Percentiles rank a stretch among this genome's conserved stretches.
Evolutionary conservation across 1,140 invertebrate species (phyloP).

Genomic region (Tetragnatha versicolor): DNA sequence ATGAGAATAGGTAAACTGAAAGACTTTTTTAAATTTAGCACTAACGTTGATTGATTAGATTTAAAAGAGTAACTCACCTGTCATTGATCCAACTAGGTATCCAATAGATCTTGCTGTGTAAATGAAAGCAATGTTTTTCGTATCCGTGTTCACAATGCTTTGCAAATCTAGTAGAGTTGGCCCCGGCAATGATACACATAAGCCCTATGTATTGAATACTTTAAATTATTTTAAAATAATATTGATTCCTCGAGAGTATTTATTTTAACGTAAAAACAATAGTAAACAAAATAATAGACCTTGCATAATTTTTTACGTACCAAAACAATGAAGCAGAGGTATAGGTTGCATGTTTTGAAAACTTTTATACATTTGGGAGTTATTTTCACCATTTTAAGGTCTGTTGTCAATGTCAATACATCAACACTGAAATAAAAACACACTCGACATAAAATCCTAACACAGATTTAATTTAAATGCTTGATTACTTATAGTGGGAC

Average conservation of each 20-base stretch:
- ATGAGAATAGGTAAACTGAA: background rate
- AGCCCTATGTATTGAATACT: conserved; percentile 21
- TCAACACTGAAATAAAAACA: no score
- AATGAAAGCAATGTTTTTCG: conserved; percentile 40
- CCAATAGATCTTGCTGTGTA: conserved; percentile 53
- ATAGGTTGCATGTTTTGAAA: conserved; percentile 20
- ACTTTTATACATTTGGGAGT: background rate
- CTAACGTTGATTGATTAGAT: background rate
- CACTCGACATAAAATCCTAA: no score
- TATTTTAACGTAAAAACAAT: background rate
- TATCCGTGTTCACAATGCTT: conserved; percentile 16
- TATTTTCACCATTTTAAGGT: background rate
- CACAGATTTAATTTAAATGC: no score
- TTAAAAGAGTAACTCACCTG: conserved; percentile 20
- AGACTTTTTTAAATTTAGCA: background rate
- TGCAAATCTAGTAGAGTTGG: conserved; percentile 45
- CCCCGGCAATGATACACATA: conserved; percentile 44
- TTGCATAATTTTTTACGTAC: background rate
- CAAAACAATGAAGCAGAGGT: conserved; percentile 1
- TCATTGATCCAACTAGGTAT: conserved; percentile 44
- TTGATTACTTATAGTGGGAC: no score
- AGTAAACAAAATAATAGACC: background rate
- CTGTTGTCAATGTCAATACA: no score
- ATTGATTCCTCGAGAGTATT: background rate
- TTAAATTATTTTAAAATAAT: background rate